phyloP scores from a whole-genome alignment of 2,113 vertebrate genomes.

The Anseranas semipalmata region DNA sequence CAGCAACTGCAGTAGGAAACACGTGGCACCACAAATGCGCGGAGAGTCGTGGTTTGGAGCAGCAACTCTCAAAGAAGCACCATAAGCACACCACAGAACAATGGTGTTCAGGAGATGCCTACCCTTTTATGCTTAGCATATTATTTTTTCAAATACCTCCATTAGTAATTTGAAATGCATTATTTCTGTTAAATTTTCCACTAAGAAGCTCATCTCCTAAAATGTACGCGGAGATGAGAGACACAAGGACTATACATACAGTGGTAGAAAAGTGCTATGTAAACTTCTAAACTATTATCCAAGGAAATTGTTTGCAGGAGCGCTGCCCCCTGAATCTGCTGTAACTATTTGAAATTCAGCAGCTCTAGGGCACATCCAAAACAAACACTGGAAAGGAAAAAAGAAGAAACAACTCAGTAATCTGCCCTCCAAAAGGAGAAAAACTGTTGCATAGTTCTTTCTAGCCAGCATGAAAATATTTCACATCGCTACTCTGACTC shows the following conservation, averaged over 20 bases:
- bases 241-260: fast-evolving
- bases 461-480: not conserved
- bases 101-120: fast-evolving
- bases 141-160: fast-evolving
- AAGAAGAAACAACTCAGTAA: not conserved
- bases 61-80: not conserved
- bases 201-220: fast-evolving
- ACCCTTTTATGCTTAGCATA: fast-evolving
- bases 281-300: not conserved
- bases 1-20: not conserved
- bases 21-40: not conserved
- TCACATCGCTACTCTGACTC: constrained; percentile 21
- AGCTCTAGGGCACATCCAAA: not conserved
- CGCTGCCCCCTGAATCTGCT: not conserved
- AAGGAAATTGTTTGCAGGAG: not conserved
- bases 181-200: fast-evolving
- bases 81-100: fast-evolving
- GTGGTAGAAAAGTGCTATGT: fast-evolving
- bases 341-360: not conserved
- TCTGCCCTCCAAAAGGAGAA: not conserved
- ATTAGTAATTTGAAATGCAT: fast-evolving
- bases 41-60: fast-evolving
- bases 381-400: not conserved
- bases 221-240: fast-evolving
- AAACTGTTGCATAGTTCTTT: not conserved